A percentile compares a stretch with the other conserved stretches of the same genome.
Evolutionary conservation across 2,888 invertebrate genomes (phyloP).

Genomic region (Pinctada fucata): DNA sequence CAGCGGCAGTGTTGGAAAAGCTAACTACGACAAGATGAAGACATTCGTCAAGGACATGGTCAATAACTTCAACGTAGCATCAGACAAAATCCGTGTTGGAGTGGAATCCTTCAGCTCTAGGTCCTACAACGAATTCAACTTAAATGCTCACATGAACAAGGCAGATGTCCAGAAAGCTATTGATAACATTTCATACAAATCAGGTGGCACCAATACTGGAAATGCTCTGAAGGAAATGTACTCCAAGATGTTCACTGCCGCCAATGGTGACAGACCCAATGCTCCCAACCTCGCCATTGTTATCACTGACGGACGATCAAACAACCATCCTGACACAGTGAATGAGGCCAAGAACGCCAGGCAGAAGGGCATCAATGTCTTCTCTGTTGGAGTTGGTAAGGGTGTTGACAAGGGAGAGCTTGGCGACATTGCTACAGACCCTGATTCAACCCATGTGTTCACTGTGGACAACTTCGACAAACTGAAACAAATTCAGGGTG

Average conservation of each 20-base stretch:
- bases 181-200: constrained; percentile 60
- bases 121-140: constrained; percentile 64
- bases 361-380: constrained; percentile 55
- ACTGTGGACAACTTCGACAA: constrained; percentile 61
- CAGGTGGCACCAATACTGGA: constrained; percentile 70
- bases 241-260: constrained; percentile 50
- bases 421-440: constrained; percentile 67
- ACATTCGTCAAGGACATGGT: constrained; percentile 64
- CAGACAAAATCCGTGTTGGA: constrained; percentile 61
- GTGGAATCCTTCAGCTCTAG: constrained; percentile 62
- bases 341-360: constrained; percentile 55
- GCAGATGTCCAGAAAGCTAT: constrained; percentile 57
- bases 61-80: constrained; percentile 62
- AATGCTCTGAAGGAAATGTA: constrained; percentile 57
- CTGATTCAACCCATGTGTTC: constrained; percentile 63
- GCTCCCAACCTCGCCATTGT: constrained; percentile 66
- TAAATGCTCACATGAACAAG: constrained; percentile 61
- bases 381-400: constrained; percentile 63
- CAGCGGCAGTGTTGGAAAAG: constrained; percentile 66
- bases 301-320: constrained; percentile 65
- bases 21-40: constrained; percentile 64
- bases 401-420: constrained; percentile 61
- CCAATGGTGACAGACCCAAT: constrained; percentile 64
- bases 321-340: constrained; percentile 58
- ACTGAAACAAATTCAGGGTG: constrained; percentile 56